Evolutionary conservation across 2,888 invertebrate genomes (phyloP), one percentile per base, ranked within the genome.

Genomic region (Pinctada fucata): DNA sequence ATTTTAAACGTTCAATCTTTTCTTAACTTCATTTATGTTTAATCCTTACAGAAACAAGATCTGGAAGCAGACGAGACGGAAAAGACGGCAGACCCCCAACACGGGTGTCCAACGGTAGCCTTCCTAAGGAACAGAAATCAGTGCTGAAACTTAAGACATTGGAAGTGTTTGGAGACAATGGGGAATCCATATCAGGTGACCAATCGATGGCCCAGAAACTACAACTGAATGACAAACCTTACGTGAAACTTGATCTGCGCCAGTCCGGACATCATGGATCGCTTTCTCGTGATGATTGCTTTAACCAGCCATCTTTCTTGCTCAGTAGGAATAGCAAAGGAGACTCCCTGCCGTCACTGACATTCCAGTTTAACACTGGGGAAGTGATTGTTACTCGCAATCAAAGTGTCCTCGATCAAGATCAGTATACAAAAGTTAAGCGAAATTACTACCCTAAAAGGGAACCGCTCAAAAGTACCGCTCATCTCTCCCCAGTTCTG

Each of bases 81-180:
- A 65, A 66, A 67, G 51, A 63, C 8, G 74, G 66, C 3, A 47
- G 51, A 31, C 58, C 73, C 50, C 75, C 76, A 5, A 8, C 73
- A 52, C 13, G 63, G 48, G 58, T 31, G 13, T 16, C 68, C 8
- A 50, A 63, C 45, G 51, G 47, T 2, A 52, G 16, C 13, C 31
- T 70, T 48, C 3, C 31, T 4, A 52, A 52, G 31, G 72, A 67
- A 8, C 76, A 79, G 52, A 45, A 51, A 6, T 76, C 68, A 51
- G n/a, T 79, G 6, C 48, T 72, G 4, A 79, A 70, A 45, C 74
- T 76, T 16, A 76, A 74, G 10, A 73, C 63, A 13, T 66, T 79
- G 49, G 76, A 79, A 13, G 79, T 79, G 45, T 79, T 79, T 73
- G 76, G 70, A 48, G 67, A 58, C 13, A 51, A 45, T 48, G 45